These are phyloP conservation scores for Amphibalanus amphitrite DNA, from an alignment of 1,140 invertebrate species.

Conservation along the genomic window DNA sequence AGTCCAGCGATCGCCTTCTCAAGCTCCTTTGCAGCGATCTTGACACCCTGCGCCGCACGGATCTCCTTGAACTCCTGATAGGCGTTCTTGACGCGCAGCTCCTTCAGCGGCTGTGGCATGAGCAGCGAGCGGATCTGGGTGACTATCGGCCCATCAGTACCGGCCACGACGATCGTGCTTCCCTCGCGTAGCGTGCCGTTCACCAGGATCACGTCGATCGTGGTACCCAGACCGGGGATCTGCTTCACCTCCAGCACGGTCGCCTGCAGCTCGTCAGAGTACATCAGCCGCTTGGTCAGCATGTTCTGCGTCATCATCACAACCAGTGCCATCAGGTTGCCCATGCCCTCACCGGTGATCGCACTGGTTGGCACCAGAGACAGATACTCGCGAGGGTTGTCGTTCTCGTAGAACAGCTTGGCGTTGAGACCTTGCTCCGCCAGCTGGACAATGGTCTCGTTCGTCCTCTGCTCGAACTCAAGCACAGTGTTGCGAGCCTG, in stretches of 20 bases:
- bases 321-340: constrained; percentile 85
- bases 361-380: constrained; percentile 96
- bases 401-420: constrained; percentile 82
- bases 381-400: constrained; percentile 77
- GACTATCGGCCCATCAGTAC: constrained; percentile 93
- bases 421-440: constrained; percentile 66
- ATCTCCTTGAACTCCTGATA: constrained; percentile 93
- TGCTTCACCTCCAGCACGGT: constrained; percentile 99
- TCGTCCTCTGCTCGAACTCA: constrained; percentile 82
- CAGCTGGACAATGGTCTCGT: constrained; percentile 43
- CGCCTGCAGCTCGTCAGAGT: constrained; percentile 77
- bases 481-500: constrained; percentile 47
- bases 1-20: constrained; percentile 89
- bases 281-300: constrained; percentile 76
- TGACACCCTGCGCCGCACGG: constrained; percentile 90
- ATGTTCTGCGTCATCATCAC: constrained; percentile 80
- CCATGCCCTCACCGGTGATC: constrained; percentile 93
- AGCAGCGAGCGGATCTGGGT: constrained; percentile 87
- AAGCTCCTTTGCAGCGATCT: constrained; percentile 92
- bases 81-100: constrained; percentile 92
- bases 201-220: constrained; percentile 95
- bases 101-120: constrained; percentile 94
- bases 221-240: constrained; percentile 90
- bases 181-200: constrained; percentile 85
- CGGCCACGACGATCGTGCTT: constrained; percentile 86